Evolutionary conservation across 2,113 vertebrate species (phyloP).

Genomic region (Gallinago media): DNA sequence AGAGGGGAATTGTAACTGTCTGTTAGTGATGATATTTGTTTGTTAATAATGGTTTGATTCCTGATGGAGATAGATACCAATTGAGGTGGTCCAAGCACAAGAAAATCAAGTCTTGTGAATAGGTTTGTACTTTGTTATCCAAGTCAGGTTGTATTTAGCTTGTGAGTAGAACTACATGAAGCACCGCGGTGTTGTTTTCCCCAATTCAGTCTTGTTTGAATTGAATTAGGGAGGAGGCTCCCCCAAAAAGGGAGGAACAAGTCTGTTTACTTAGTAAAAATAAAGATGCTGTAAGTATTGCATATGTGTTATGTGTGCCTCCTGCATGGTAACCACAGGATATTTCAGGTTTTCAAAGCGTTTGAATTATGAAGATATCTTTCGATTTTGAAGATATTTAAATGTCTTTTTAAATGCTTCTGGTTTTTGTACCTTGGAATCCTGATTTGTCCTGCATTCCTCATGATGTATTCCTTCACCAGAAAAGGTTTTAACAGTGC

Average conservation of each 20-base stretch:
- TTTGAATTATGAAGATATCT: not conserved
- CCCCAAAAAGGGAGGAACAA: constrained; percentile 11
- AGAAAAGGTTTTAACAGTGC: not conserved
- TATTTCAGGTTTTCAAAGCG: not conserved
- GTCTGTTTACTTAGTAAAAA: constrained; percentile 10
- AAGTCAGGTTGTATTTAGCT: not conserved
- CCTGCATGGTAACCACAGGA: not conserved
- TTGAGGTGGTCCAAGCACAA: not conserved
- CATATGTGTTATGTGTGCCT: not conserved
- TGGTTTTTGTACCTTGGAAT: not conserved
- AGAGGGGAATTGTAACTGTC: not conserved
- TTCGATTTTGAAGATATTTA: not conserved
- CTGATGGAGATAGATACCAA: not conserved
- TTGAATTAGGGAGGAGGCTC: not conserved
- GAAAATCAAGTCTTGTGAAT: not conserved
- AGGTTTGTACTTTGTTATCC: not conserved
- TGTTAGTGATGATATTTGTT: not conserved
- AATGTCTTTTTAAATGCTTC: not conserved
- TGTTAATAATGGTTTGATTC: not conserved
- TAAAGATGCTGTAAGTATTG: not conserved
- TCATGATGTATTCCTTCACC: not conserved
- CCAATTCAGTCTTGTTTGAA: not conserved
- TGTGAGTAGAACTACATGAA: not conserved
- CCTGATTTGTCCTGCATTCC: not conserved
- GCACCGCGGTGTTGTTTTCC: not conserved